Evolutionary conservation across 2,113 vertebrate species (phyloP).

Genomic region (Cettia cetti): DNA sequence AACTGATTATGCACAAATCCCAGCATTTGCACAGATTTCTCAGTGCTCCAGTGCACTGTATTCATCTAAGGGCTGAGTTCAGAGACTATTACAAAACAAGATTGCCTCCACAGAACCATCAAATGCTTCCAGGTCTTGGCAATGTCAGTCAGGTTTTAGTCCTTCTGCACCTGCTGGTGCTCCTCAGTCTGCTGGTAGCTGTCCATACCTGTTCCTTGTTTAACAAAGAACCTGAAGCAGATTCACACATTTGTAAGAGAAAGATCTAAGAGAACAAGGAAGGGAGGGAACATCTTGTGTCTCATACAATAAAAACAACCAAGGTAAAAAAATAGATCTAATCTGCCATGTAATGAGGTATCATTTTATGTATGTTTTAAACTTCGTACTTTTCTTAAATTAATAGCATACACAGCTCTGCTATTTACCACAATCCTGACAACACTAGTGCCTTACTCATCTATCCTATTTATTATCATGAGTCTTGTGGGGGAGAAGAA

Average conservation of each 20-base stretch:
- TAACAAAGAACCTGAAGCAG: not conserved
- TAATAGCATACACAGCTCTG: not conserved
- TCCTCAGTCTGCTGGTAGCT: accelerated
- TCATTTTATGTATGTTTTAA: not conserved
- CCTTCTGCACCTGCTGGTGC: not conserved
- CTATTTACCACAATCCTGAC: not conserved
- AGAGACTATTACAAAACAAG: not conserved
- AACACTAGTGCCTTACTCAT: not conserved
- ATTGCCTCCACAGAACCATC: not conserved
- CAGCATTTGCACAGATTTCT: not conserved
- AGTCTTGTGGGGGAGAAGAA: not conserved
- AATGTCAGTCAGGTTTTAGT: not conserved
- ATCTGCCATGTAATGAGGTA: not conserved
- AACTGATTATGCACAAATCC: not conserved
- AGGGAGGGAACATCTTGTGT: not conserved
- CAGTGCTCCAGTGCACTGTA: not conserved
- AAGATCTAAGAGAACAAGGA: not conserved
- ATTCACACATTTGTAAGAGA: not conserved
- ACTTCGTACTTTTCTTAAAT: not conserved
- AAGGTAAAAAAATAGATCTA: not conserved
- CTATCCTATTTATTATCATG: not conserved
- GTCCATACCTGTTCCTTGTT: not conserved
- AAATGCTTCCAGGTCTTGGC: not conserved
- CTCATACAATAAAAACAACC: not conserved
- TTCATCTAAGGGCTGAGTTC: not conserved